Percentiles rank a stretch among this genome's conserved stretches.
Conservation (phyloP, 2,888 invertebrate species). For the Thumatha senex region DNA sequence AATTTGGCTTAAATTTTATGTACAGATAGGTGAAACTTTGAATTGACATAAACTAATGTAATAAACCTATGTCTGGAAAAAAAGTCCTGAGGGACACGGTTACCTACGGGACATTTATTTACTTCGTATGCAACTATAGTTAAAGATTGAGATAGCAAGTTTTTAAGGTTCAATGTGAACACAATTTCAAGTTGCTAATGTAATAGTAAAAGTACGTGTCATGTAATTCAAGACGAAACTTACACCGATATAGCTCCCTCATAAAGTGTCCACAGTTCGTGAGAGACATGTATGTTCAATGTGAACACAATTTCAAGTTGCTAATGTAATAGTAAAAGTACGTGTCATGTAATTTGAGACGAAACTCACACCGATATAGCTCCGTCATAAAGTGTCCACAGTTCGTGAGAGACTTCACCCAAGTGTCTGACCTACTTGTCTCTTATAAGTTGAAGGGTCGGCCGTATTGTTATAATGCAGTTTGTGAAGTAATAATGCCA, state of each 20-base stretch:
- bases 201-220: not conserved
- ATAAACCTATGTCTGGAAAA: no score
- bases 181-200: not conserved
- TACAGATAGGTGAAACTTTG: no score
- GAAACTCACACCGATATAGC: not conserved
- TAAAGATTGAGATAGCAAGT: no score
- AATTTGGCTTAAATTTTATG: no score
- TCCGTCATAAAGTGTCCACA: slow-evolving; percentile 3
- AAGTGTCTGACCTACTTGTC: slow-evolving; percentile 1
- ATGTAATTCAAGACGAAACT: not conserved
- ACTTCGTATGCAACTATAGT: no score
- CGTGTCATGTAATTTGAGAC: not conserved
- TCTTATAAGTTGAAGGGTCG: not conserved
- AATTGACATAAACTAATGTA: no score
- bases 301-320: not conserved
- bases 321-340: no score
- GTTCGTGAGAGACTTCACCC: not conserved
- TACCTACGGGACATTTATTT: no score
- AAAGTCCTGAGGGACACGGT: no score
- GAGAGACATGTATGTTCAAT: no score
- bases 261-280: slow-evolving; percentile 1
- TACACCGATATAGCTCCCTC: not conserved
- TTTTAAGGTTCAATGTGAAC: no score
- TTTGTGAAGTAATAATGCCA: not conserved
- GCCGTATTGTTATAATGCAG: not conserved